Evolutionary conservation across 1,140 invertebrate genomes (phyloP).

Genomic region (Delia radicum): DNA sequence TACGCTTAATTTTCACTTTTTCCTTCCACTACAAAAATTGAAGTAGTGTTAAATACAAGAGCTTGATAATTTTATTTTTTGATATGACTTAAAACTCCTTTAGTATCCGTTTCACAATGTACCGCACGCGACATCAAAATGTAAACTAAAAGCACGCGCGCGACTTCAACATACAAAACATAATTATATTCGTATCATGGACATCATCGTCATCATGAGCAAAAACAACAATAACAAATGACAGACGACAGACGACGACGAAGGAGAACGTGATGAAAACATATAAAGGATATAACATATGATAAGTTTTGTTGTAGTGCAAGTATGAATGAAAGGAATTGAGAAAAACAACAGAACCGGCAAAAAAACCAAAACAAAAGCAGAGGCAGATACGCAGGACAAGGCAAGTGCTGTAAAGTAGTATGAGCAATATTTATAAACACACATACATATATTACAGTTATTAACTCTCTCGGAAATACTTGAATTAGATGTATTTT

Average conservation of each 20-base stretch:
- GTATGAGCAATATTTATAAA: neutral
- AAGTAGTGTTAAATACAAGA: neutral
- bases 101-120: neutral
- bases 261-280: neutral
- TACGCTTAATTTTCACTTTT: conserved; percentile 4
- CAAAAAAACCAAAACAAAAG: conserved; percentile 1
- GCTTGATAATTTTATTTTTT: neutral
- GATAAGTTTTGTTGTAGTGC: neutral
- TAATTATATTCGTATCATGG: neutral
- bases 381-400: neutral
- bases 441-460: neutral
- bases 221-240: neutral
- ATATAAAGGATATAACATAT: neutral
- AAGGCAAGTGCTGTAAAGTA: neutral
- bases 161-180: neutral
- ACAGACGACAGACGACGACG: neutral
- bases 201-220: too few relatives aligned
- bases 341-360: neutral
- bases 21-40: neutral
- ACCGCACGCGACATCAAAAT: conserved; percentile 15
- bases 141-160: conserved; percentile 12
- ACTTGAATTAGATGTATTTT: neutral
- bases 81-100: neutral
- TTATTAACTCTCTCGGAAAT: conserved; percentile 21
- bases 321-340: neutral